Evolutionary conservation across 2,113 vertebrate genomes (phyloP).

Genomic region (Heliornis fulica): DNA sequence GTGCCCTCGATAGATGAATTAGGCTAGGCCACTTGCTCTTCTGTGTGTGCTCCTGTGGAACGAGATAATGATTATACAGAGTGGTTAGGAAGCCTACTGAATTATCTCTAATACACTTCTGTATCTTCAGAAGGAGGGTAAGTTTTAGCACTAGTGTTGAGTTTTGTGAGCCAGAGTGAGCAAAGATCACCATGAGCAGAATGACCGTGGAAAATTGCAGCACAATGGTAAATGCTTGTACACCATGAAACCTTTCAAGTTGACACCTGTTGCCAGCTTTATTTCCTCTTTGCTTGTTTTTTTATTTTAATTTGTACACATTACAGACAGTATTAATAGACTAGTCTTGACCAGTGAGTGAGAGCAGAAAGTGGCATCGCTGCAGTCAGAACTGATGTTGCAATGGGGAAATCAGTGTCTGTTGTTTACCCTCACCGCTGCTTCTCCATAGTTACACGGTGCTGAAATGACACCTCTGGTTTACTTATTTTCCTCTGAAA

Average conservation of each 20-base stretch:
- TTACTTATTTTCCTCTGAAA: neutral
- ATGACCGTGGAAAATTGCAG: neutral
- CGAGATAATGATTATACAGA: too few species aligned
- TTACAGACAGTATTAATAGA: neutral
- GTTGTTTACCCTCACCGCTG: neutral
- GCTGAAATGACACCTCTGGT: neutral
- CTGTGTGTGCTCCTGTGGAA: neutral
- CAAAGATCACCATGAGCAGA: neutral
- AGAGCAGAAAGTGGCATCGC: neutral
- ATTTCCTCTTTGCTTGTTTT: neutral
- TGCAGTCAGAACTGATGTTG: neutral
- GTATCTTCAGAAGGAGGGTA: neutral
- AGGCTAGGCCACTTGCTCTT: neutral
- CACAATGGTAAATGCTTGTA: neutral
- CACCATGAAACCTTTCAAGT: neutral
- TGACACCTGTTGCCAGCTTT: neutral
- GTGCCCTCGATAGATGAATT: neutral
- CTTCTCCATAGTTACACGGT: neutral
- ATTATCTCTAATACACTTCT: neutral
- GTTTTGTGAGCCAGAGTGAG: neutral
- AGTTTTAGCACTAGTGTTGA: neutral
- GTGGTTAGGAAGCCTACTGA: neutral
- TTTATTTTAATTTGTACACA: too few species aligned
- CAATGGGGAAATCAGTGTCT: neutral
- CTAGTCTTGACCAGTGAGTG: neutral